A percentile compares a stretch with the other conserved stretches of the same genome.
These are phyloP conservation scores for Cyclopterus lumpus DNA, from an alignment of 2,797 vertebrate species.

Conservation along the genomic window DNA sequence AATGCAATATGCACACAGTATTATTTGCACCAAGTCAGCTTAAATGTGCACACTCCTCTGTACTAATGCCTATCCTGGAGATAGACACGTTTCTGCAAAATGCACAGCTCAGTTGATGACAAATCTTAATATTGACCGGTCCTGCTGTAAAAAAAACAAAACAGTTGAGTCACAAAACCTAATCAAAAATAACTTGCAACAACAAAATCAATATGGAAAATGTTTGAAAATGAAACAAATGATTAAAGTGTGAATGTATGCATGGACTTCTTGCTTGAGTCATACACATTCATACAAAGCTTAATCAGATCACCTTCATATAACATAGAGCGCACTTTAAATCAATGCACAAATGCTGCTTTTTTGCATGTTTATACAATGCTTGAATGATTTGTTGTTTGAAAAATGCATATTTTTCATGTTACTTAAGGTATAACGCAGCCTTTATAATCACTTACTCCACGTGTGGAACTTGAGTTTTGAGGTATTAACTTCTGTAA, in stretches of 20 bases:
- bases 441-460: not conserved
- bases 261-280: slow-evolving; percentile 26
- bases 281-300: slow-evolving; percentile 8
- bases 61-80: not conserved
- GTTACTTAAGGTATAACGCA: not conserved
- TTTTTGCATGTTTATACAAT: slow-evolving; percentile 20
- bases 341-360: slow-evolving; percentile 6
- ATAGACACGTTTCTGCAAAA: slow-evolving; percentile 3
- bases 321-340: slow-evolving; percentile 4
- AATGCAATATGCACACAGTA: slow-evolving; percentile 12
- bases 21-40: slow-evolving; percentile 17
- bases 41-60: slow-evolving; percentile 16
- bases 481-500: slow-evolving; percentile 24
- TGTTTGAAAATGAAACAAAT: not conserved
- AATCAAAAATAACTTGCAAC: not conserved
- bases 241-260: slow-evolving; percentile 14
- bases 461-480: slow-evolving; percentile 4
- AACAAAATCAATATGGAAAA: not conserved
- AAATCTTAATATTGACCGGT: not conserved
- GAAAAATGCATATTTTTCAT: not conserved
- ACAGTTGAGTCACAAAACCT: not conserved
- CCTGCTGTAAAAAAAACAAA: not conserved
- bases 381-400: slow-evolving; percentile 19
- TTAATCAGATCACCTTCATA: slow-evolving; percentile 10
- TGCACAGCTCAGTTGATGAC: not conserved